Evolutionary conservation across 2,113 vertebrate species (phyloP).

Genomic region (Orthonyx spaldingii): DNA sequence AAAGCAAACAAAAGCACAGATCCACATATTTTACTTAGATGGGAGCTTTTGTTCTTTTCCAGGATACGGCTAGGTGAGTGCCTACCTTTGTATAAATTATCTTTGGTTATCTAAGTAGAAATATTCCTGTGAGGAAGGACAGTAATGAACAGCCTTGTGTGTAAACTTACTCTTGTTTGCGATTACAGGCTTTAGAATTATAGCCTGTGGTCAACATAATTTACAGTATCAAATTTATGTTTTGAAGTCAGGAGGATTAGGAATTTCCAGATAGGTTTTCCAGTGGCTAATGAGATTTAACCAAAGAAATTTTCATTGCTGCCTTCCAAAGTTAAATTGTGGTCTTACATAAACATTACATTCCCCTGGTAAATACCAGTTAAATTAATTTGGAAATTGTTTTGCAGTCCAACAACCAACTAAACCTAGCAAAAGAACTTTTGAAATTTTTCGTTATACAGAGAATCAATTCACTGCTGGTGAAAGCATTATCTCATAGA

Average conservation of each 20-base stretch:
- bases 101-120: neutral
- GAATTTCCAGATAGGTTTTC: conserved; percentile 4
- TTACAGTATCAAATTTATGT: neutral
- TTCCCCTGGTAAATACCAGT: neutral
- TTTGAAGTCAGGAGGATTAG: neutral
- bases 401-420: neutral
- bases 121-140: neutral
- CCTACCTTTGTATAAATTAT: neutral
- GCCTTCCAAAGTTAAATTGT: conserved; percentile 19
- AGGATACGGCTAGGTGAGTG: neutral
- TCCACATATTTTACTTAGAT: neutral
- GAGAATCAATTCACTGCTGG: neutral
- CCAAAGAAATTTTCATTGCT: neutral
- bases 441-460: neutral
- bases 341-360: neutral
- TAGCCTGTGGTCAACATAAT: neutral
- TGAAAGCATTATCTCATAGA: neutral
- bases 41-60: neutral
- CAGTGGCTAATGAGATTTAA: conserved; percentile 7
- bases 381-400: conserved; percentile 11
- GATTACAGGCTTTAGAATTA: neutral
- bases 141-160: neutral
- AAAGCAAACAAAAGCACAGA: neutral
- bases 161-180: neutral
- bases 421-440: neutral